Evolutionary conservation across 2,797 vertebrate genomes (phyloP), one percentile per base, ranked within the genome.

Genomic region (Diceros bicornis): DNA sequence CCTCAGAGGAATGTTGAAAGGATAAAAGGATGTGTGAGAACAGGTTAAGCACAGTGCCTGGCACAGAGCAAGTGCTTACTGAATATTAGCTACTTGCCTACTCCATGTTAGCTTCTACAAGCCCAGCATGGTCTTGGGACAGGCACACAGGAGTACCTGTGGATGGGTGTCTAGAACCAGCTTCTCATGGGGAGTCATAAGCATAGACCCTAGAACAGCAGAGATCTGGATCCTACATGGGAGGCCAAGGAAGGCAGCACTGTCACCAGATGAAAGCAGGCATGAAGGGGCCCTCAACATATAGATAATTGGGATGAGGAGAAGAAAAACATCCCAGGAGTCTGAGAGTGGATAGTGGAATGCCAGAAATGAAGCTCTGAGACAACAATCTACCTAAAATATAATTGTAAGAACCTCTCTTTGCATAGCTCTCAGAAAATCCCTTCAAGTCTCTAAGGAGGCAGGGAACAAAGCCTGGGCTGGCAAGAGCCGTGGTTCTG

Each of bases 361-460:
- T 72, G 47, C 11, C 68, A 89, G 89, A 93, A 88, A 96, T 71
- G 85, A 83, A 41, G 32, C 74, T 47, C 69, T 61, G 81, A 59
- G 78, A 66, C 59, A 86, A 71, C 85, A 57, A 77, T 89, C 75
- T 84, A 57, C 83, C 82, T 86, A 91, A 96, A 94, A 55, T 89
- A 86, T 34, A 72, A 77, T 47, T 37, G 57, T 89, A 91, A 95
- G 85, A 78, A 68, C 69, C 77, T 62, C 41, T 75, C 74, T 97
- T 83, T 41, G 10, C 62, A 66, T 34, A 78, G 37, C 55, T 85
- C 89, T 95, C 61, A 14, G 96, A 62, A 94, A 95, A 91, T 4
- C 27, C 71, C 34, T 82, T 91, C 88, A 93, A 93, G n/a, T 81
- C 57, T 85, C 32, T 4, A 20, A 82, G 57, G n/a, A 84, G 52